A percentile compares a stretch with the other conserved stretches of the same genome.
Evolutionary conservation across 2,113 vertebrate species (phyloP).

Genomic region (Malurus elegans): DNA sequence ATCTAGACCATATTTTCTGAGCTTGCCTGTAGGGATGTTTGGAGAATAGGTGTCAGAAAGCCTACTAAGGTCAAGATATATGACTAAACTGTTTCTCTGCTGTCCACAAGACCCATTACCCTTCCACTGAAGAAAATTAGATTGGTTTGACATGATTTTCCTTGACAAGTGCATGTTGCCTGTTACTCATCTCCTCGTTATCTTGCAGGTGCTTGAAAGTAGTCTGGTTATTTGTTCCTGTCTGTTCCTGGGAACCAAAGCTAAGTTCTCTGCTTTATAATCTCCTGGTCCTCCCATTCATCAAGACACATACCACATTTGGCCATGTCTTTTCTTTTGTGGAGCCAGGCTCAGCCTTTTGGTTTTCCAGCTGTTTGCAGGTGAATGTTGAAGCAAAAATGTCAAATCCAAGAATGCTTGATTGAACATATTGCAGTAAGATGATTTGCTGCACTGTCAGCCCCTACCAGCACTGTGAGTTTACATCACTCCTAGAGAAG

Average conservation of each 20-base stretch:
- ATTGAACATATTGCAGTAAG: background rate
- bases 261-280: background rate
- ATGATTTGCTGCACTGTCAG: background rate
- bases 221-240: conserved; percentile 13
- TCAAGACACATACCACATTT: background rate
- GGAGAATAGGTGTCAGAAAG: background rate
- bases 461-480: background rate
- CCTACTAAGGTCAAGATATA: conserved; percentile 5
- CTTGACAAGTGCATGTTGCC: conserved; percentile 15
- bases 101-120: conserved; percentile 26
- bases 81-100: background rate
- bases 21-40: background rate
- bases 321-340: background rate
- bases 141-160: conserved; percentile 31
- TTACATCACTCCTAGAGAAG: background rate
- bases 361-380: background rate
- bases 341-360: background rate
- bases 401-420: background rate
- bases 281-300: background rate
- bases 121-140: conserved; percentile 21
- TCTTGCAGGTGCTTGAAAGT: conserved; percentile 10
- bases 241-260: background rate
- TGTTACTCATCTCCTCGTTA: conserved; percentile 26
- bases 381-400: background rate
- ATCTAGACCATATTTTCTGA: conserved; percentile 4